Conservation (phyloP, 2,113 vertebrate species). For the Mixornis gularis region DNA sequence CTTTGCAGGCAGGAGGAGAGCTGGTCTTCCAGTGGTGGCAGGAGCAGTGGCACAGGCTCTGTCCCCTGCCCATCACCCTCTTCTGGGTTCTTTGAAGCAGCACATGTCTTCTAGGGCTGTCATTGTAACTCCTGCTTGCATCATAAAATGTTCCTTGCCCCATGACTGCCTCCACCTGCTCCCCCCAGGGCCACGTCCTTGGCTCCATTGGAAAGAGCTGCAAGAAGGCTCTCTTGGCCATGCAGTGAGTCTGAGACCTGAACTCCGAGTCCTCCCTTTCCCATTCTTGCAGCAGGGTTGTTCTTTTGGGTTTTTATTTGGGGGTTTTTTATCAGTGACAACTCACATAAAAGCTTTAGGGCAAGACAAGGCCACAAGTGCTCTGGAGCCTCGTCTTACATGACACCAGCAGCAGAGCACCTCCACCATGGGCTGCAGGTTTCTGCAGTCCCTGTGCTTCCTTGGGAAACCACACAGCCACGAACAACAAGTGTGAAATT, state of each 20-base stretch:
- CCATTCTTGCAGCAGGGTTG: not conserved
- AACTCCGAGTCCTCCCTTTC: not conserved
- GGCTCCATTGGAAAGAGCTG: not conserved
- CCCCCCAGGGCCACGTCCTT: fast-evolving
- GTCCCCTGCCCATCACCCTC: not conserved
- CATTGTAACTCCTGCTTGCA: not conserved
- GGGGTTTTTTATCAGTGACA: not conserved
- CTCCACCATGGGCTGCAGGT: not conserved
- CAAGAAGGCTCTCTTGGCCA: not conserved
- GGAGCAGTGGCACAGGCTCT: not conserved
- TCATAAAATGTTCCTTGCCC: not conserved
- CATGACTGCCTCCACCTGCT: not conserved
- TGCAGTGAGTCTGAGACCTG: not conserved
- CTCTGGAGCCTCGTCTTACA: not conserved
- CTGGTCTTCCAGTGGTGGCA: not conserved
- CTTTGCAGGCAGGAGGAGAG: not conserved
- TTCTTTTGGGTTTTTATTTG: not conserved
- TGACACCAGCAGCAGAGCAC: not conserved
- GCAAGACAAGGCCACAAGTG: not conserved
- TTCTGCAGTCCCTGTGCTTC: not conserved
- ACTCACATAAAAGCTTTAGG: not conserved
- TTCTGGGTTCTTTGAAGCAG: not conserved
- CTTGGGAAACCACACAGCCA: not conserved
- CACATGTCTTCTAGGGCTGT: not conserved
- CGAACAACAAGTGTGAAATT: not conserved